Evolutionary conservation across 2,888 invertebrate species (phyloP).

Genomic region (Sericinus montela): DNA sequence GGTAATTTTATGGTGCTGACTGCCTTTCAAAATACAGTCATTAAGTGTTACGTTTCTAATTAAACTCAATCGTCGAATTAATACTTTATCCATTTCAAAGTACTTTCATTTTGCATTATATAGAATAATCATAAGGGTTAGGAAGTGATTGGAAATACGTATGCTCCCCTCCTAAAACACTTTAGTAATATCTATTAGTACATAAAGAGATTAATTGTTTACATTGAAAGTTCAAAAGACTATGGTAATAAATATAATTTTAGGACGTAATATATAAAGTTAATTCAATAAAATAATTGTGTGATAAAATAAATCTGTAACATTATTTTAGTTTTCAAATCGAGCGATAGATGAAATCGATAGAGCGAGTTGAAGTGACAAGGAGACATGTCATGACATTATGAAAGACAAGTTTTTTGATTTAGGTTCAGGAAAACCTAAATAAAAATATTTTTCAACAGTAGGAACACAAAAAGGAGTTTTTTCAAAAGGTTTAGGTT

Average conservation of each 20-base stretch:
- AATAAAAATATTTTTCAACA: too few species aligned
- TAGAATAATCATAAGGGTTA: conserved; percentile 19
- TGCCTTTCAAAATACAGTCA: neutral
- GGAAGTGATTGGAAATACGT: conserved; percentile 40
- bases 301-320: conserved; percentile 10
- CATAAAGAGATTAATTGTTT: conserved; percentile 42
- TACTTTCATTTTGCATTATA: conserved; percentile 12
- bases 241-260: conserved; percentile 43
- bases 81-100: conserved; percentile 13
- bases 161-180: conserved; percentile 35
- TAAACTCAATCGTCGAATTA: conserved; percentile 13
- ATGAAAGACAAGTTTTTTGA: too few species aligned
- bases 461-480: too few species aligned
- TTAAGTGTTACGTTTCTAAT: conserved; percentile 2
- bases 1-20: too few species aligned
- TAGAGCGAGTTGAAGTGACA: too few species aligned
- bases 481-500: too few species aligned
- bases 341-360: too few species aligned
- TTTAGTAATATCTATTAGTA: conserved; percentile 46
- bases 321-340: neutral
- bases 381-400: too few species aligned
- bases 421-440: too few species aligned
- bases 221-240: conserved; percentile 1
- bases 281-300: too few species aligned
- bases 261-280: conserved; percentile 23